Evolutionary conservation across 2,888 invertebrate species (phyloP).

Genomic region (Ochlodes sylvanus): DNA sequence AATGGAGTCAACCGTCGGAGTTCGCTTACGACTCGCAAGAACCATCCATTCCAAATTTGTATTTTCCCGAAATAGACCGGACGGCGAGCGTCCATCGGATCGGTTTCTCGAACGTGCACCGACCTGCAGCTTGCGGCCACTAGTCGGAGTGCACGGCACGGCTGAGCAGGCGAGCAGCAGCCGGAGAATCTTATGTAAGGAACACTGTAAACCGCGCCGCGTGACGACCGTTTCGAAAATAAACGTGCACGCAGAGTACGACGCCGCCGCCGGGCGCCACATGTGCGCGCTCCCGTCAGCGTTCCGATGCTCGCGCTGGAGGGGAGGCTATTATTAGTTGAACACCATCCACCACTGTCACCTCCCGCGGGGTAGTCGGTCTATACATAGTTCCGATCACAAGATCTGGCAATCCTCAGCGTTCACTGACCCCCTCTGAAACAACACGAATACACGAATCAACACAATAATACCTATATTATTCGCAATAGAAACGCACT

Average conservation of each 20-base stretch:
- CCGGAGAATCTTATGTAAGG: slow-evolving; percentile 72
- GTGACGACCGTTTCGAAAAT: slow-evolving; percentile 82
- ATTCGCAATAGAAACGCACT: background rate
- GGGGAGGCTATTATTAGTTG: slow-evolving; percentile 84
- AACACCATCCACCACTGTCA: slow-evolving; percentile 84
- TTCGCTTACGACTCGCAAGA: slow-evolving; percentile 82
- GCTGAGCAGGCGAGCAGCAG: slow-evolving; percentile 53
- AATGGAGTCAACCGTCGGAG: slow-evolving; percentile 83
- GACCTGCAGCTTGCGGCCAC: slow-evolving; percentile 73
- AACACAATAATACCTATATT: slow-evolving; percentile 35
- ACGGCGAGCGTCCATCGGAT: slow-evolving; percentile 83
- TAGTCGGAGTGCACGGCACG: slow-evolving; percentile 59
- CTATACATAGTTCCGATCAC: slow-evolving; percentile 82
- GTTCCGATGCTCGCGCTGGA: slow-evolving; percentile 76
- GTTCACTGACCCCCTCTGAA: slow-evolving; percentile 80
- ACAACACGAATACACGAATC: slow-evolving; percentile 54
- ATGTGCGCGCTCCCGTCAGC: slow-evolving; percentile 78
- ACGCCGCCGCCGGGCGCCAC: slow-evolving; percentile 73
- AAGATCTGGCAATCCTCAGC: slow-evolving; percentile 78
- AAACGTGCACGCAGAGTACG: slow-evolving; percentile 73
- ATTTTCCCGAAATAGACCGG: slow-evolving; percentile 91
- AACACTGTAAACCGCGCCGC: slow-evolving; percentile 77
- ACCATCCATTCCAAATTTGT: slow-evolving; percentile 91
- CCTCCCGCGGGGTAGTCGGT: slow-evolving; percentile 82
- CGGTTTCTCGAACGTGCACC: slow-evolving; percentile 82